Evolutionary conservation across 1,140 invertebrate genomes (phyloP), one percentile per base, ranked within the genome.

Genomic region (Ostrea denselamellosa): DNA sequence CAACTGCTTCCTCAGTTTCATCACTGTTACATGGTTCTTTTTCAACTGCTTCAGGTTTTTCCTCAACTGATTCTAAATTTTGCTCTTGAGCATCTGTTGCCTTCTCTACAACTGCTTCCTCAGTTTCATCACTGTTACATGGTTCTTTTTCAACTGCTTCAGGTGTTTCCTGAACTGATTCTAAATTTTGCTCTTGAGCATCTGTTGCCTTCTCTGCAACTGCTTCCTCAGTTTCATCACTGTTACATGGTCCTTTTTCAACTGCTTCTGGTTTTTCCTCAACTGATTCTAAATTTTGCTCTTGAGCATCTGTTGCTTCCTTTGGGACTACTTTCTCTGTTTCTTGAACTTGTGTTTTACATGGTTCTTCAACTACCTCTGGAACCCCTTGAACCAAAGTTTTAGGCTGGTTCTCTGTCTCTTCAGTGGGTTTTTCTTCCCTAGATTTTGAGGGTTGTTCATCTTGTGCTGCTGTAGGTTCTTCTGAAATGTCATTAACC

Each of bases 161-260:
- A 22, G 71, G 19, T 22, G 28, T 81, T 51, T 83, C 82, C 28
- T 83, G 44, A 51, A 52, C 82, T 77, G 68, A 28, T 77, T 77
- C 25, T 34, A 25, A 25, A 28, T 34, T 8, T 8, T 71, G 25
- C 68, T 77, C 68, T 28, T 77, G 68, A 77, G 68, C 22, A 28
- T 28, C 22, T 28, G 22, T 77, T 53, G n/a, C 82, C 28, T 83
- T 14, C 44, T 81, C 71, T n/a, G 19, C 25, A 14, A 14, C 44
- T n/a, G 25, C 25, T 22, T 81, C 17, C 25, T 19, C 71, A 44
- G 34, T 44, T 44, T 44, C 34, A 44, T 44, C 34, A 44, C 34
- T 44, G 34, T 44, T 44, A 44, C 5, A 44, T 44, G 34, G 34
- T 14, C 0, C 71, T 9, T 25, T 14, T 25, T 19, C n/a, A 81